phyloP scores from a whole-genome alignment of 2,797 vertebrate species.

The Squalus acanthias region DNA sequence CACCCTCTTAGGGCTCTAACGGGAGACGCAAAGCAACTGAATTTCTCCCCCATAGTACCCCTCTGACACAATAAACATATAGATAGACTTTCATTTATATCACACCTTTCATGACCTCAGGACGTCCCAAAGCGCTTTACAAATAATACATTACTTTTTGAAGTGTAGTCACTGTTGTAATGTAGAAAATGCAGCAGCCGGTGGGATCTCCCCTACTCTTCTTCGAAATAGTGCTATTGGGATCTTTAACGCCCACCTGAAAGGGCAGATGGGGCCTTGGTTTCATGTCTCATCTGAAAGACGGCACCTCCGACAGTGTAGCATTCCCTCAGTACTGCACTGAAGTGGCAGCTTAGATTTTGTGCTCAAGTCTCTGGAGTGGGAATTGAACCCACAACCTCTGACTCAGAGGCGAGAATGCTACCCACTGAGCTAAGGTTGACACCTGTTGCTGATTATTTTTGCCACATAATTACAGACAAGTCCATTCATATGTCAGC shows the following conservation, averaged over 20 bases:
- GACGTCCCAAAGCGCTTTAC: background rate
- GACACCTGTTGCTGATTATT: too few relatives aligned
- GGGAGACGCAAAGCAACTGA: too few relatives aligned
- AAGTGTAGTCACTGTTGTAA: background rate
- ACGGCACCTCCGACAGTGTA: too few relatives aligned
- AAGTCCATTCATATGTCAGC: background rate
- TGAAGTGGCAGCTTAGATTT: too few relatives aligned
- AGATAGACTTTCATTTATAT: background rate
- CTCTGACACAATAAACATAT: background rate
- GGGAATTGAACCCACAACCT: too few relatives aligned
- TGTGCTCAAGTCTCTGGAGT: too few relatives aligned
- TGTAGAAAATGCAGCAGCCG: background rate
- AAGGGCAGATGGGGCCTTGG: background rate
- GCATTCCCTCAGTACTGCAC: too few relatives aligned
- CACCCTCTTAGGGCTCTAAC: too few relatives aligned
- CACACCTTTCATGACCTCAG: background rate
- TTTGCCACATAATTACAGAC: background rate
- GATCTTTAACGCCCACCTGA: background rate
- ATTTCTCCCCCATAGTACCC: background rate
- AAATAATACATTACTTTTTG: background rate
- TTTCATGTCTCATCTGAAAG: too few relatives aligned
- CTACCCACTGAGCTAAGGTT: too few relatives aligned
- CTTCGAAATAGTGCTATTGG: background rate
- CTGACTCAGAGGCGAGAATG: too few relatives aligned
- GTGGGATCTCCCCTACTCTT: background rate